A percentile compares a stretch with the other conserved stretches of the same genome.
Conservation (phyloP, 2,797 vertebrate genomes). For the Danio tinwini region DNA sequence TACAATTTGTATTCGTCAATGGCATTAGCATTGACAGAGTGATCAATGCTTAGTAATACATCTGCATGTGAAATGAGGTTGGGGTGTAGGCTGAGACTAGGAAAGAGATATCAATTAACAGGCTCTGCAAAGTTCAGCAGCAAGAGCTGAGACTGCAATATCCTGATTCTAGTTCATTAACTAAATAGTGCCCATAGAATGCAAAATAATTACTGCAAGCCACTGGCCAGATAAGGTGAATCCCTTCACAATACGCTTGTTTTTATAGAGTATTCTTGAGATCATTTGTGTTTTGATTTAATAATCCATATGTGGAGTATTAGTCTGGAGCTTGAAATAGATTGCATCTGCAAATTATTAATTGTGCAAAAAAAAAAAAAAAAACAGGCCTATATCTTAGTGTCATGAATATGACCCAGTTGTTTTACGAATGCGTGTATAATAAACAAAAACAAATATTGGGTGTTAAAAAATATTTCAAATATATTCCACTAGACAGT, state of each 20-base stretch:
- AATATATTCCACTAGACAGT: background rate
- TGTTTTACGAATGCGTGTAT: background rate
- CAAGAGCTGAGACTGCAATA: slow-evolving; percentile 84
- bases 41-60: slow-evolving; percentile 84
- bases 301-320: background rate
- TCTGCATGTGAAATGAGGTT: slow-evolving; percentile 81
- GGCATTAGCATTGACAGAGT: slow-evolving; percentile 69
- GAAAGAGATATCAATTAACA: slow-evolving; percentile 81
- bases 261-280: background rate
- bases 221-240: slow-evolving; percentile 11
- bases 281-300: background rate
- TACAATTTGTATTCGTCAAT: slow-evolving; percentile 74
- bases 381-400: background rate
- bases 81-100: slow-evolving; percentile 63
- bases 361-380: background rate
- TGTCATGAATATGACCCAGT: background rate
- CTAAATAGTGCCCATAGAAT: slow-evolving; percentile 73
- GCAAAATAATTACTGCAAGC: slow-evolving; percentile 65
- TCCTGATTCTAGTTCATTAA: slow-evolving; percentile 82
- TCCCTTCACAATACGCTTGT: background rate
- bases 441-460: too few relatives aligned
- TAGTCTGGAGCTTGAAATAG: background rate
- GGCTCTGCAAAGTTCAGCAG: slow-evolving; percentile 77
- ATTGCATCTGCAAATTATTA: background rate
- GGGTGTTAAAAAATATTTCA: background rate